Conservation (phyloP, 2,888 invertebrate species). For the Polyommatus iphigenia region DNA sequence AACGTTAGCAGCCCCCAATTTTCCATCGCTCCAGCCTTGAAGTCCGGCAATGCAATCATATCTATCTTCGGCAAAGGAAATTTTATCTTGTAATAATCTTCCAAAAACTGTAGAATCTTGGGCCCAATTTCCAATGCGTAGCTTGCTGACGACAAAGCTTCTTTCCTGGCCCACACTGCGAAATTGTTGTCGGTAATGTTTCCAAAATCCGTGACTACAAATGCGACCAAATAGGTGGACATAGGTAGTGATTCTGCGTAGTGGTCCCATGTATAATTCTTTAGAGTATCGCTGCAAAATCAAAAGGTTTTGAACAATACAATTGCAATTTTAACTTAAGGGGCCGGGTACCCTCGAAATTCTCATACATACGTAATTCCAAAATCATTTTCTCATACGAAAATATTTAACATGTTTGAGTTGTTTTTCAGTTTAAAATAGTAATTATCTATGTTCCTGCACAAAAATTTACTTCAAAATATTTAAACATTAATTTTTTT, state of each 20-base stretch:
- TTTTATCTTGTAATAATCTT: conserved; percentile 86
- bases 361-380: too few relatives aligned
- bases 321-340: too few relatives aligned
- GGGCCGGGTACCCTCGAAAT: too few relatives aligned
- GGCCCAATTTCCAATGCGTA: conserved; percentile 90
- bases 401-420: too few relatives aligned
- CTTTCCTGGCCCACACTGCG: conserved; percentile 85
- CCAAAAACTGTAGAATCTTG: conserved; percentile 84
- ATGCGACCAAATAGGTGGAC: conserved; percentile 95
- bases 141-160: conserved; percentile 85
- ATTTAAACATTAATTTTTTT: too few relatives aligned
- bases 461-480: too few relatives aligned
- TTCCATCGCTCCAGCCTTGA: conserved; percentile 94
- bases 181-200: conserved; percentile 80
- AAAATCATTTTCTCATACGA: too few relatives aligned
- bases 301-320: too few relatives aligned
- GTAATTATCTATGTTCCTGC: too few relatives aligned
- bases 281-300: conserved; percentile 72
- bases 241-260: conserved; percentile 89
- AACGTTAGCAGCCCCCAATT: conserved; percentile 91
- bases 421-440: too few relatives aligned
- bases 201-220: conserved; percentile 89
- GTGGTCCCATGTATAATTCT: conserved; percentile 87
- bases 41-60: conserved; percentile 96
- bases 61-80: conserved; percentile 92